phyloP scores from a whole-genome alignment of 2,888 invertebrate genomes.

The Flexamia atlantica region DNA sequence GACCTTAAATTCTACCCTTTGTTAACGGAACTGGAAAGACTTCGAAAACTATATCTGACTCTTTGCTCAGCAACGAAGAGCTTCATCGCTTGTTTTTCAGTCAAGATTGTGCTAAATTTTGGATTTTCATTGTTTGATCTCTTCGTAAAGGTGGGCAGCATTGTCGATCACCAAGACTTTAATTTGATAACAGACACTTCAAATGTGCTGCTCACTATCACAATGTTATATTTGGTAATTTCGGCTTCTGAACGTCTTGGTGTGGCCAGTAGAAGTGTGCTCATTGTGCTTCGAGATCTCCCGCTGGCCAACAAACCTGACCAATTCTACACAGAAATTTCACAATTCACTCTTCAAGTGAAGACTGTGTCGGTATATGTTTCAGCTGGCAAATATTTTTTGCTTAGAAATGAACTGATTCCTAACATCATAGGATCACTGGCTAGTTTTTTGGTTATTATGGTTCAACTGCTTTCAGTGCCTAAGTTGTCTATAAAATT shows the following conservation, averaged over 20 bases:
- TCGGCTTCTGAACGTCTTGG: constrained; percentile 13
- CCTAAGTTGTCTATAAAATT: no score
- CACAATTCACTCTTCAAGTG: constrained; percentile 19
- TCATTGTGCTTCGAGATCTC: background rate
- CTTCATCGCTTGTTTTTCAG: background rate
- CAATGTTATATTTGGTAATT: background rate
- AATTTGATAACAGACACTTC: background rate
- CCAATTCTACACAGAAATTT: background rate
- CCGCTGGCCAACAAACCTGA: constrained; percentile 21
- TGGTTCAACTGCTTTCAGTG: constrained; percentile 1
- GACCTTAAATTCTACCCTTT: background rate
- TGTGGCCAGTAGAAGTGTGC: background rate
- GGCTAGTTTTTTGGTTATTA: constrained; percentile 1
- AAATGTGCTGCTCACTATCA: background rate
- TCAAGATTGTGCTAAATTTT: background rate
- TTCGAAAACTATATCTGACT: background rate
- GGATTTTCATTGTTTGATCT: constrained; percentile 4
- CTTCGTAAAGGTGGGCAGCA: background rate
- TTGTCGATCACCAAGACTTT: background rate
- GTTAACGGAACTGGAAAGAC: constrained; percentile 6
- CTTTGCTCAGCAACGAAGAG: background rate
- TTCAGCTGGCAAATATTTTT: background rate
- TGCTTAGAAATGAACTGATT: constrained; percentile 14
- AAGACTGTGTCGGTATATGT: background rate
- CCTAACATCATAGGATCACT: constrained; percentile 8